phyloP scores from a whole-genome alignment of 2,888 invertebrate species.

The Fissipunctia ypsillon region DNA sequence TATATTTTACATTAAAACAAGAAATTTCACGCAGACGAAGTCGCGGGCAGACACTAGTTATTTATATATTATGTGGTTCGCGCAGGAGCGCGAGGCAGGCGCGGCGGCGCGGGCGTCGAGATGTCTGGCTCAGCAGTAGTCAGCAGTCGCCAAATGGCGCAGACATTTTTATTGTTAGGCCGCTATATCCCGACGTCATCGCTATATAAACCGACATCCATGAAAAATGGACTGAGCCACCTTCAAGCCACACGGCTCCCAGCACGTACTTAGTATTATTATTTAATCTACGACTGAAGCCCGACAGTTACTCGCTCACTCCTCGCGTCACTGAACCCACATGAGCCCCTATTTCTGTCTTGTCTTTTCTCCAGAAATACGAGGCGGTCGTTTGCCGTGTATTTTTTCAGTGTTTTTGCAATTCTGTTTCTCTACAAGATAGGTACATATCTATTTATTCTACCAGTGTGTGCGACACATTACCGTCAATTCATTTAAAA shows the following conservation, averaged over 20 bases:
- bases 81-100: slow-evolving; percentile 40
- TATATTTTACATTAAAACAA: too few species aligned
- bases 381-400: slow-evolving; percentile 66
- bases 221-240: slow-evolving; percentile 55
- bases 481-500: slow-evolving; percentile 35
- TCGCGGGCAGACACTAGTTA: too few species aligned
- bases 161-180: slow-evolving; percentile 63
- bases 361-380: slow-evolving; percentile 85
- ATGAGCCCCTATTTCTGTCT: slow-evolving; percentile 82
- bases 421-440: slow-evolving; percentile 51
- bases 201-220: slow-evolving; percentile 55
- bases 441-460: slow-evolving; percentile 49
- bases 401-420: slow-evolving; percentile 63
- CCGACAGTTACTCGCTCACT: slow-evolving; percentile 58
- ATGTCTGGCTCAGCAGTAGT: slow-evolving; percentile 75
- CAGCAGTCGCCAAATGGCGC: slow-evolving; percentile 64
- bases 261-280: slow-evolving; percentile 56
- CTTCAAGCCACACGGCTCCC: slow-evolving; percentile 56
- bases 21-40: too few species aligned
- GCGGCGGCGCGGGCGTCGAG: slow-evolving; percentile 75
- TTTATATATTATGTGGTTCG: slow-evolving; percentile 36
- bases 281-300: slow-evolving; percentile 64
- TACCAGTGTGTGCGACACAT: slow-evolving; percentile 19
- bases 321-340: slow-evolving; percentile 80
- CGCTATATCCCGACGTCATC: slow-evolving; percentile 52